A percentile compares a stretch with the other conserved stretches of the same genome.
Evolutionary conservation across 2,113 vertebrate species (phyloP).

Genomic region (Peromyscus californicus): DNA sequence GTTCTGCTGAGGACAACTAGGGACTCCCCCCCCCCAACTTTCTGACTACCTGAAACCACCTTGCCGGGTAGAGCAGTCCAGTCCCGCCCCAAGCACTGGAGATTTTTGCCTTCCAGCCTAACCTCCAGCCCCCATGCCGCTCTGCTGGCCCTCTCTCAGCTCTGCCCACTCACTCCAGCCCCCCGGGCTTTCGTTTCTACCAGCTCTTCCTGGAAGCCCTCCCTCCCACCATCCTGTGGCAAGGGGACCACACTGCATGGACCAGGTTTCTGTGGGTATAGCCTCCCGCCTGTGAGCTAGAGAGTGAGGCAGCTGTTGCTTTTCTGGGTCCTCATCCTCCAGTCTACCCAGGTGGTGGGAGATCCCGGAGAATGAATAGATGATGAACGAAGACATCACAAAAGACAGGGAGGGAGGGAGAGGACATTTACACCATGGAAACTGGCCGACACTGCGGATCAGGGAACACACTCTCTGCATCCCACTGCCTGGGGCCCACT

Average conservation of each 20-base stretch:
- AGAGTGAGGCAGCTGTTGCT: not conserved
- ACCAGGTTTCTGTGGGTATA: not conserved
- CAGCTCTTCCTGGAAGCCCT: not conserved
- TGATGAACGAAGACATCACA: not conserved
- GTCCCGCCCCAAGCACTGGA: not conserved
- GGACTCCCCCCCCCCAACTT: not conserved
- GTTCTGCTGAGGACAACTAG: not conserved
- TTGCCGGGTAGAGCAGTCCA: not conserved
- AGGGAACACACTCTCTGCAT: not conserved
- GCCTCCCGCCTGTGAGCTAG: too few species aligned
- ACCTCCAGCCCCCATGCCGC: fast-evolving
- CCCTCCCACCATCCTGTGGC: not conserved
- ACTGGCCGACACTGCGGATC: not conserved
- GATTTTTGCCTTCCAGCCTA: not conserved
- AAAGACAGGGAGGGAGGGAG: not conserved
- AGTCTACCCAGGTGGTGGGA: not conserved
- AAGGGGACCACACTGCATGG: not conserved
- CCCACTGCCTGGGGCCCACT: not conserved
- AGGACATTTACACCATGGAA: not conserved
- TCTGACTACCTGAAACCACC: not conserved
- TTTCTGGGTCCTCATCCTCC: not conserved
- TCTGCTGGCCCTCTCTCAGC: not conserved
- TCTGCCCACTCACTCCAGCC: not conserved
- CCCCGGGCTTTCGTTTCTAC: not conserved
- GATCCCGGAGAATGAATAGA: not conserved